phyloP scores from a whole-genome alignment of 2,888 invertebrate genomes.

The Orgyia antiqua region DNA sequence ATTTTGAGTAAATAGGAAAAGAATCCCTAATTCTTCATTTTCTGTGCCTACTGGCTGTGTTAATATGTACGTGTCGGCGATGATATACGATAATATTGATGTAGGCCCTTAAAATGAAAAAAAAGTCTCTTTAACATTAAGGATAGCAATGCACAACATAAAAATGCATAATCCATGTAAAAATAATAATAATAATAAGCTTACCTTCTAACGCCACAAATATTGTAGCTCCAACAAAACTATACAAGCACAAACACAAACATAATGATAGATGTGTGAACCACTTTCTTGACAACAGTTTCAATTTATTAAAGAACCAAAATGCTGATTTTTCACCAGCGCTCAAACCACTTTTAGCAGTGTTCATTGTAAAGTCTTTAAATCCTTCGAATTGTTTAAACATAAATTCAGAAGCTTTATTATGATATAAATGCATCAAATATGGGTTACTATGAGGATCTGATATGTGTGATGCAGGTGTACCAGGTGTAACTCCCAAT shows the following conservation, averaged over 20 bases:
- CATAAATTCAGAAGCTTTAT: constrained; percentile 87
- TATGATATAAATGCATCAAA: constrained; percentile 73
- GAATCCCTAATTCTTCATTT: too few species aligned
- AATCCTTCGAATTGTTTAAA: constrained; percentile 88
- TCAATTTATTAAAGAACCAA: constrained; percentile 88
- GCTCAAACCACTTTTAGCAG: constrained; percentile 87
- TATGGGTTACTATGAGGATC: constrained; percentile 56
- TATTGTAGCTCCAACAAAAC: constrained; percentile 87
- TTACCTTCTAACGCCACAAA: constrained; percentile 89
- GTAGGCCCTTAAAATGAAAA: too few species aligned
- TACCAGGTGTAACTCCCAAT: constrained; percentile 44
- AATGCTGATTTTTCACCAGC: constrained; percentile 90
- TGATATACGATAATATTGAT: too few species aligned
- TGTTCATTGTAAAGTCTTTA: constrained; percentile 84
- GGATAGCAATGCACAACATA: too few species aligned
- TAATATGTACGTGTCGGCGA: too few species aligned
- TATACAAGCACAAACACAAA: constrained; percentile 86
- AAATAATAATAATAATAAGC: too few species aligned
- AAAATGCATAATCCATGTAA: too few species aligned
- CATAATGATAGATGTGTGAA: constrained; percentile 93
- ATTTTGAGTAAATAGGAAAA: too few species aligned
- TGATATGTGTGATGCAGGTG: constrained; percentile 53
- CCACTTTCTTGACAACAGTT: constrained; percentile 88
- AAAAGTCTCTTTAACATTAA: too few species aligned
- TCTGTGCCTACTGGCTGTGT: too few species aligned